These are phyloP conservation scores for Malthinus seriepunctatus DNA, from an alignment of 2,888 invertebrate species.

Conservation along the genomic window DNA sequence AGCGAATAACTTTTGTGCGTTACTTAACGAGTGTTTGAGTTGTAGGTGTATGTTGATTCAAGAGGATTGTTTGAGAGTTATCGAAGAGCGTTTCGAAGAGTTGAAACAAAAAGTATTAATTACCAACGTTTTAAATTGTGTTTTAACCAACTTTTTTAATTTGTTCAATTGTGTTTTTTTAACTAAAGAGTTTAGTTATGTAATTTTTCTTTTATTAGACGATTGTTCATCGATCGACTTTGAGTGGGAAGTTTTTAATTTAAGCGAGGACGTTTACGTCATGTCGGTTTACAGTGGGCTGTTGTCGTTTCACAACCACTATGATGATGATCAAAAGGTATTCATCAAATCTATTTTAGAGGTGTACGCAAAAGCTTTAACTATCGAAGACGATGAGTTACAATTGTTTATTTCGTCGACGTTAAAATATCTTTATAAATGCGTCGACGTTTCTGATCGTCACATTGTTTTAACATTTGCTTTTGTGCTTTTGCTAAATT, in stretches of 20 bases:
- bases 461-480: conserved; percentile 33
- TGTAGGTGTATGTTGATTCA: conserved; percentile 31
- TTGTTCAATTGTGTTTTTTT: conserved; percentile 27
- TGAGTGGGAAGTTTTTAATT: too few species aligned
- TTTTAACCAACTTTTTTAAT: conserved; percentile 17
- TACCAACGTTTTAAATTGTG: conserved; percentile 18
- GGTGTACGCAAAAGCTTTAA: background rate
- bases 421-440: conserved; percentile 31
- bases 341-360: conserved; percentile 5
- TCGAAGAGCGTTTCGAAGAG: conserved; percentile 7
- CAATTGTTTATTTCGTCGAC: conserved; percentile 28
- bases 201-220: conserved; percentile 11
- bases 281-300: conserved; percentile 8
- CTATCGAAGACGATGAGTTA: conserved; percentile 7
- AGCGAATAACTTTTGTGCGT: conserved; percentile 13
- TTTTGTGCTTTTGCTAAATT: conserved; percentile 35
- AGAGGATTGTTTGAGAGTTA: conserved; percentile 1
- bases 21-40: conserved; percentile 25
- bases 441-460: conserved; percentile 20
- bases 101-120: background rate
- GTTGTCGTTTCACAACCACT: conserved; percentile 1
- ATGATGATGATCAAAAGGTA: background rate
- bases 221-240: too few species aligned
- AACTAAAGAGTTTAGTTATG: conserved; percentile 2
- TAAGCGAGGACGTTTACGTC: background rate